Percentiles rank a stretch among this genome's conserved stretches.
Evolutionary conservation across 2,797 vertebrate genomes (phyloP).

Genomic region (Toxotes lorentzi): DNA sequence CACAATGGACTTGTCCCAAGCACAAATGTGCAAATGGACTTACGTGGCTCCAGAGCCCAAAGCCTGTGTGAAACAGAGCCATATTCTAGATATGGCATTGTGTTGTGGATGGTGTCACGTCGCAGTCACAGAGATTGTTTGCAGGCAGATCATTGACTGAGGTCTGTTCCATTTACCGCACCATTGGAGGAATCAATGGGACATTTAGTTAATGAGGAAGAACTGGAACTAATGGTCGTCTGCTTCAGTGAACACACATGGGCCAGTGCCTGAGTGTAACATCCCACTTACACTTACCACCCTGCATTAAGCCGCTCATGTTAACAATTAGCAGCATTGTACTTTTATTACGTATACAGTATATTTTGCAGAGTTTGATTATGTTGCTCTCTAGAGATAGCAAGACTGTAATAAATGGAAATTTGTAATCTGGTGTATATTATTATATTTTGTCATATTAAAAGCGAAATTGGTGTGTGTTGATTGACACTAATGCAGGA

Average conservation of each 20-base stretch:
- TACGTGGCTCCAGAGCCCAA: neutral
- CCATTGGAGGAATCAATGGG: slow-evolving; percentile 75
- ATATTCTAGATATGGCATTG: neutral
- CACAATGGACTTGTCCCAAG: neutral
- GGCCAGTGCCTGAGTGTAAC: slow-evolving; percentile 39
- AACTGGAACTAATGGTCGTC: slow-evolving; percentile 65
- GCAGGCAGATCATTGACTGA: slow-evolving; percentile 62
- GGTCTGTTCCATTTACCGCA: slow-evolving; percentile 75
- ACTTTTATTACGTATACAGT: slow-evolving; percentile 28
- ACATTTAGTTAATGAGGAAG: slow-evolving; percentile 78
- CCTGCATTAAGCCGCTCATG: slow-evolving; percentile 53
- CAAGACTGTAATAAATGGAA: neutral
- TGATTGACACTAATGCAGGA: slow-evolving; percentile 21
- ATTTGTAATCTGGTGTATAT: neutral
- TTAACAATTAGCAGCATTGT: slow-evolving; percentile 66
- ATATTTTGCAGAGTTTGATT: slow-evolving; percentile 5
- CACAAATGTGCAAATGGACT: neutral
- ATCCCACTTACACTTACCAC: slow-evolving; percentile 64
- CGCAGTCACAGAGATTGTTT: slow-evolving; percentile 62
- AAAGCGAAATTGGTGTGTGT: neutral
- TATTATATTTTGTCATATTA: neutral
- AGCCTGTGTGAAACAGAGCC: neutral
- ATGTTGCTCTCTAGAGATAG: neutral
- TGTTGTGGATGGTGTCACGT: slow-evolving; percentile 42
- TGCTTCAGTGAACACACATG: slow-evolving; percentile 61